Conservation (phyloP, 2,797 vertebrate genomes). For the Ambastaia sidthimunki region DNA sequence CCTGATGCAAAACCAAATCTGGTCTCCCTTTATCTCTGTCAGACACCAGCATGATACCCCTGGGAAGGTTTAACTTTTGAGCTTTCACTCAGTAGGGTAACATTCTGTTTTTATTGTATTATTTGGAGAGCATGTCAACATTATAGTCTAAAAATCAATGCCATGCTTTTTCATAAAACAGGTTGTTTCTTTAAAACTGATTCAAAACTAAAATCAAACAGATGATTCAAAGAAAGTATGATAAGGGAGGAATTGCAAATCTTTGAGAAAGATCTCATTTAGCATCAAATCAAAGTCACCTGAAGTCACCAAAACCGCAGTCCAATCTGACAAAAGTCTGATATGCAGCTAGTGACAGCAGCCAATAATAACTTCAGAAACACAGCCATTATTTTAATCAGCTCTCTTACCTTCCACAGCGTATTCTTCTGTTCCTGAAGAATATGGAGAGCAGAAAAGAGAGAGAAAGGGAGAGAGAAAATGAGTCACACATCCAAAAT, state of each 20-base stretch:
- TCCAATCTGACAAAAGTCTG: conserved; percentile 80
- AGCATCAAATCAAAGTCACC: conserved; percentile 70
- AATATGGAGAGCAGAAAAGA: not conserved
- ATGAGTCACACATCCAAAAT: not conserved
- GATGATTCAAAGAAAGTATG: conserved; percentile 56
- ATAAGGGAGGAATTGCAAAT: conserved; percentile 29
- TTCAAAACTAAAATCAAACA: conserved; percentile 41
- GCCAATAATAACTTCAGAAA: conserved; percentile 58
- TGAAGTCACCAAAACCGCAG: conserved; percentile 81
- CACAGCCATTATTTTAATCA: conserved; percentile 61
- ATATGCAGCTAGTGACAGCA: conserved; percentile 60
- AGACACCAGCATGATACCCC: not conserved
- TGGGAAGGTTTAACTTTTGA: conserved; percentile 50
- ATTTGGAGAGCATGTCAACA: not conserved
- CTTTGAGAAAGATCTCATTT: conserved; percentile 51
- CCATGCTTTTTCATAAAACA: not conserved
- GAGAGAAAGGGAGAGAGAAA: conserved; percentile 4
- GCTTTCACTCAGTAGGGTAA: conserved; percentile 33
- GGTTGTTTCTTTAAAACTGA: not conserved
- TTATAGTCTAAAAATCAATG: not conserved
- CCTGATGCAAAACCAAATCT: conserved; percentile 1
- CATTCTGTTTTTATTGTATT: not conserved
- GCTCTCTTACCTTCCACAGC: conserved; percentile 81
- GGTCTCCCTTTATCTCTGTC: not conserved
- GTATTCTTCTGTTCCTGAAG: conserved; percentile 74